Conservation (phyloP, 2,113 vertebrate genomes). For the Microtus oregoni region DNA sequence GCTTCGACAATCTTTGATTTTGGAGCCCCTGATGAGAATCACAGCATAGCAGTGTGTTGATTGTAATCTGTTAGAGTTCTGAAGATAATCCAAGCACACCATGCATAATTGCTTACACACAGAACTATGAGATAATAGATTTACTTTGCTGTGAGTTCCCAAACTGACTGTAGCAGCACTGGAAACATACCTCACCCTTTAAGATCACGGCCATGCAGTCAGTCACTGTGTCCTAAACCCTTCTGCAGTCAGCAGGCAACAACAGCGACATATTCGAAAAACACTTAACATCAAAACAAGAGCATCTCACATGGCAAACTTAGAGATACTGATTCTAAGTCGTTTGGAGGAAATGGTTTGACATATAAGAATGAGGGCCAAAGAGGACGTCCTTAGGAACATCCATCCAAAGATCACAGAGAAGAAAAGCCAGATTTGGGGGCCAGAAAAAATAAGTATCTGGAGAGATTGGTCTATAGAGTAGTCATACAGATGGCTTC, state of each 20-base stretch:
- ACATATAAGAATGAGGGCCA: background rate
- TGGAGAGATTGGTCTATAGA: background rate
- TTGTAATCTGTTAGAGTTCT: background rate
- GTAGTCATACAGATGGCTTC: background rate
- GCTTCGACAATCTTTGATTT: background rate
- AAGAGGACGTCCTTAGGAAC: background rate
- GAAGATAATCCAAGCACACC: background rate
- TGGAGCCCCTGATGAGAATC: background rate
- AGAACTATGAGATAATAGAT: background rate
- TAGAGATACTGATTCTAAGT: background rate
- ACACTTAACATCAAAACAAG: background rate
- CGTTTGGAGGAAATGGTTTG: background rate
- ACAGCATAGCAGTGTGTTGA: background rate
- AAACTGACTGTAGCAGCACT: background rate
- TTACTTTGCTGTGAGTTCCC: background rate
- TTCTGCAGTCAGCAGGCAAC: background rate
- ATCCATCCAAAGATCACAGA: background rate
- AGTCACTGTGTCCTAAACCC: background rate
- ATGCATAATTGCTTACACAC: constrained; percentile 3
- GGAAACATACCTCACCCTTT: background rate
- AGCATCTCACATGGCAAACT: background rate
- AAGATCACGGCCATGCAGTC: background rate
- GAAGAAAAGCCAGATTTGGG: constrained; percentile 5
- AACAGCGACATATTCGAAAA: background rate
- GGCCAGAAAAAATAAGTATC: background rate